Evolutionary conservation across 2,888 invertebrate genomes (phyloP).

Genomic region (Lithophane socia): DNA sequence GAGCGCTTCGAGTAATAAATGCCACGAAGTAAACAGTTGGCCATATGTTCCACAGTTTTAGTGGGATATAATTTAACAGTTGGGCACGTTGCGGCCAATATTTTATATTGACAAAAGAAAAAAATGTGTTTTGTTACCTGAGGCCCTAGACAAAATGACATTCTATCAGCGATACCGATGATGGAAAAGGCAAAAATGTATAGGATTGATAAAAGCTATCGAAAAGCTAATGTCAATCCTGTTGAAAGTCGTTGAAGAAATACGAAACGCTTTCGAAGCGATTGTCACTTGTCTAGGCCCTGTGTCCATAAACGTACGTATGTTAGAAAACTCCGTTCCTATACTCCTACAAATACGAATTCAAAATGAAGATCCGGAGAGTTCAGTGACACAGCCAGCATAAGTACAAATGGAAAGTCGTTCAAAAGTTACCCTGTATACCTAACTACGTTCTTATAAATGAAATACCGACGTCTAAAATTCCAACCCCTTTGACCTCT

Average conservation of each 20-base stretch:
- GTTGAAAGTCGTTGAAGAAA: no score
- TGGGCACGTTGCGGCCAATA: background rate
- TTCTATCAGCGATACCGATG: no score
- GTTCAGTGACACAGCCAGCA: slow-evolving; percentile 24
- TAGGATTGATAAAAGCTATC: no score
- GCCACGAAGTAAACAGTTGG: slow-evolving; percentile 12
- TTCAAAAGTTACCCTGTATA: slow-evolving; percentile 45
- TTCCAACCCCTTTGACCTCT: slow-evolving; percentile 66
- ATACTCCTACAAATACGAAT: slow-evolving; percentile 12
- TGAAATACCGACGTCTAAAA: slow-evolving; percentile 47
- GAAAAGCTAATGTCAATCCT: no score
- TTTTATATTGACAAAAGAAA: slow-evolving; percentile 3
- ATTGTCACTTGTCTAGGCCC: no score
- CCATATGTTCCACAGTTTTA: slow-evolving; percentile 8
- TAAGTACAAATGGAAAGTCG: slow-evolving; percentile 22
- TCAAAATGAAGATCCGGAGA: slow-evolving; percentile 15
- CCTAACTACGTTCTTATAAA: slow-evolving; percentile 32
- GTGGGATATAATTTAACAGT: background rate
- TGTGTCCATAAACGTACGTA: background rate
- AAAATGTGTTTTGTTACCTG: background rate
- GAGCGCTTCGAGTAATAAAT: slow-evolving; percentile 30
- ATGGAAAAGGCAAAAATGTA: no score
- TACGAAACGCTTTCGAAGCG: no score
- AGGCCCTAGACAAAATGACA: no score
- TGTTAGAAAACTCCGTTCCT: background rate